Evolutionary conservation across 1,140 invertebrate genomes (phyloP).

Genomic region (Bombus sibiricus): DNA sequence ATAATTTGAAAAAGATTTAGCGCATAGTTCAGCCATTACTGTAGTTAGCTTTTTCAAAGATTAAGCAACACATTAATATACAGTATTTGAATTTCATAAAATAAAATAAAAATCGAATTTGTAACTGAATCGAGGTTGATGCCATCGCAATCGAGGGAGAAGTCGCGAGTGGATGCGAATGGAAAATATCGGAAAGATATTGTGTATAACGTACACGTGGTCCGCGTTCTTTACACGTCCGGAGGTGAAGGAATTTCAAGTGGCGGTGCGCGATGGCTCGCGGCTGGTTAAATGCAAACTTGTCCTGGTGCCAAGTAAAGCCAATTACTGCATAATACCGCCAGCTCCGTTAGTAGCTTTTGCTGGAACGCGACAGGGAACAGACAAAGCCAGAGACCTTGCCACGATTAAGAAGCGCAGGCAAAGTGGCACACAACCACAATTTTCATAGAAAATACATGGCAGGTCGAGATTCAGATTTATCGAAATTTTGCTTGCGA

Average conservation of each 20-base stretch:
- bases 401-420: constrained; percentile 27
- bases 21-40: no score
- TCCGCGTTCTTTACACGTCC: constrained; percentile 13
- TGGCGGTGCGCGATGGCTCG: constrained; percentile 10
- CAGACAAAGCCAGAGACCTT: not conserved
- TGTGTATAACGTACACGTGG: not conserved
- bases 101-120: no score
- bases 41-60: no score
- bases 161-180: not conserved
- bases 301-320: constrained; percentile 62
- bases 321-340: constrained; percentile 60
- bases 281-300: constrained; percentile 51
- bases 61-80: no score
- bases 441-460: not conserved
- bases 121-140: no score
- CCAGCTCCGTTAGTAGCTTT: constrained; percentile 3
- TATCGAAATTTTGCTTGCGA: not conserved
- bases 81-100: no score
- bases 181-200: not conserved
- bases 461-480: not conserved
- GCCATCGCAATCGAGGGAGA: no score
- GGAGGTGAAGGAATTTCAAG: constrained; percentile 37
- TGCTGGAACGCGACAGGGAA: not conserved
- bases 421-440: not conserved
- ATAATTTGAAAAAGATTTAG: no score